Evolutionary conservation across 2,113 vertebrate species (phyloP).

Genomic region (Alexandromys fortis): DNA sequence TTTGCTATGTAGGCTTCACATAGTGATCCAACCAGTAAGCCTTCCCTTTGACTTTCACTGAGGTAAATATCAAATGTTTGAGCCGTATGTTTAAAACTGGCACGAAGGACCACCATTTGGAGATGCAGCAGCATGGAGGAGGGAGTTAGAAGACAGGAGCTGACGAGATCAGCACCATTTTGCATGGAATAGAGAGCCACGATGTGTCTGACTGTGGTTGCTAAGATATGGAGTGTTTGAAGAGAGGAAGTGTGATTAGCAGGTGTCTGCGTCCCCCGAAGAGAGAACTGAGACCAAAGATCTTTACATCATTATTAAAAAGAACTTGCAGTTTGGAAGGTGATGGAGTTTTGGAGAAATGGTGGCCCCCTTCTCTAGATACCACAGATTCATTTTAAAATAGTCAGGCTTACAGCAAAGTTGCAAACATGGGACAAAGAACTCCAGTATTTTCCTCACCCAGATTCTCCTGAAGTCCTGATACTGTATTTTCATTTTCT

Average conservation of each 20-base stretch:
- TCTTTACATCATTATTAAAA: slow-evolving; percentile 27
- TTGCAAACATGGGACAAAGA: slow-evolving; percentile 38
- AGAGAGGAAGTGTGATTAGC: background rate
- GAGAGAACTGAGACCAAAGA: background rate
- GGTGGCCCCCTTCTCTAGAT: background rate
- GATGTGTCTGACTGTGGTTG: background rate
- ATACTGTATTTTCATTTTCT: background rate
- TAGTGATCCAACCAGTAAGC: background rate
- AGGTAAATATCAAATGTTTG: slow-evolving; percentile 2
- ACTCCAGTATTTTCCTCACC: background rate
- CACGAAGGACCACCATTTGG: background rate
- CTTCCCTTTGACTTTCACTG: slow-evolving; percentile 31
- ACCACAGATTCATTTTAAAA: slow-evolving; percentile 9
- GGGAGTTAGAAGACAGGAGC: background rate
- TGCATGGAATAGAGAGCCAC: background rate
- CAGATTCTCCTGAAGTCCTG: background rate
- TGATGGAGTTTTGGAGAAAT: slow-evolving; percentile 7
- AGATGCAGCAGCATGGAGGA: background rate
- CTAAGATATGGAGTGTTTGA: background rate
- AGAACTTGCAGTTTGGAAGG: background rate
- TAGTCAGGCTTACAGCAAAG: slow-evolving; percentile 33
- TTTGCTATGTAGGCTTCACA: background rate
- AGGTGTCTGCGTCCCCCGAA: background rate
- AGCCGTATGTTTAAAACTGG: slow-evolving; percentile 32
- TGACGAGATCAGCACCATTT: background rate